Percentiles rank a stretch among this genome's conserved stretches.
phyloP scores from a whole-genome alignment of 2,797 vertebrate genomes.

The Brotula barbata region DNA sequence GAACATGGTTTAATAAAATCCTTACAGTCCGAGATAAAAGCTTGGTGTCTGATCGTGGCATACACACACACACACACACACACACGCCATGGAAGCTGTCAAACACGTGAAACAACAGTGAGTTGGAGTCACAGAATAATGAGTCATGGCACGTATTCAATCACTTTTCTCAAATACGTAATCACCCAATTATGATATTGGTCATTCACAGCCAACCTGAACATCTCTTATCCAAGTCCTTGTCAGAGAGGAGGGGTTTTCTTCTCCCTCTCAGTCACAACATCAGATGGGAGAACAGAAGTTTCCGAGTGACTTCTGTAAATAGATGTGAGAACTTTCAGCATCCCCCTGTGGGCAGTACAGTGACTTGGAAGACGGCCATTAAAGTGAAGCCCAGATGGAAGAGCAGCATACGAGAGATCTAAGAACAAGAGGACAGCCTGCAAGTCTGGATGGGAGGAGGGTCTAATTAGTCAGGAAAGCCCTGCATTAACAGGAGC shows the following conservation, averaged over 20 bases:
- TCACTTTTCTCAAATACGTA: background rate
- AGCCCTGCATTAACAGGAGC: background rate
- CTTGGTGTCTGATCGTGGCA: too few species aligned
- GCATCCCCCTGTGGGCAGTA: slow-evolving; percentile 12
- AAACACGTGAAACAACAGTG: too few species aligned
- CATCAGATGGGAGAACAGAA: too few species aligned
- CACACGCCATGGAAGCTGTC: too few species aligned
- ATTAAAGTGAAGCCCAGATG: slow-evolving; percentile 11
- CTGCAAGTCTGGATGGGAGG: background rate
- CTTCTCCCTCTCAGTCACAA: background rate
- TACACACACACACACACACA: too few species aligned
- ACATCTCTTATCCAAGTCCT: too few species aligned
- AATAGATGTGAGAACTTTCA: slow-evolving; percentile 15
- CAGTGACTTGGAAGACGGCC: slow-evolving; percentile 12
- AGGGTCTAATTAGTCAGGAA: slow-evolving; percentile 15
- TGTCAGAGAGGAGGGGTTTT: slow-evolving; percentile 1
- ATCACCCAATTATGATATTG: slow-evolving; percentile 8
- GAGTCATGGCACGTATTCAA: slow-evolving; percentile 1
- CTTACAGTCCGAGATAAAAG: too few species aligned
- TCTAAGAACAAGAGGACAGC: slow-evolving; percentile 4
- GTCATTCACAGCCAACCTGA: slow-evolving; percentile 7
- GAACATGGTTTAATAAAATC: too few species aligned
- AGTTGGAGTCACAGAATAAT: background rate
- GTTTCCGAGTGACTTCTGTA: too few species aligned
- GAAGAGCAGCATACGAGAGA: background rate